phyloP scores from a whole-genome alignment of 2,797 vertebrate genomes.

The Cheirogaleus major region DNA sequence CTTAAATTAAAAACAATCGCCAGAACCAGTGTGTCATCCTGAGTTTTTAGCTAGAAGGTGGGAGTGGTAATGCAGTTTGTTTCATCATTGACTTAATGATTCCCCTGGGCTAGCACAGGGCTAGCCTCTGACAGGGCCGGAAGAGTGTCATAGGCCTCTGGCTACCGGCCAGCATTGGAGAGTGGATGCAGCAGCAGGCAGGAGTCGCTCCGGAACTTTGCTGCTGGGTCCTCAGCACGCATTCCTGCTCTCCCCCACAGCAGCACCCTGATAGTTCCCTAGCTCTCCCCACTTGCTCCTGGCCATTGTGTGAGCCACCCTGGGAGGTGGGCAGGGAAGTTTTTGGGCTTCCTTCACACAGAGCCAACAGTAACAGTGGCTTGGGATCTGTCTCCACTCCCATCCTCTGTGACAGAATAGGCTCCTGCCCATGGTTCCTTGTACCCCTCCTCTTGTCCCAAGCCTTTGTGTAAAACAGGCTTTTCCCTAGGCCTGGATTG shows the following conservation, averaged over 20 bases:
- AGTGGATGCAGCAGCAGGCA: not conserved
- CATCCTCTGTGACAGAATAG: not conserved
- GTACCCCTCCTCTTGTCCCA: not conserved
- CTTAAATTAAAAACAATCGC: conserved; percentile 57
- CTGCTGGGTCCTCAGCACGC: fast-evolving
- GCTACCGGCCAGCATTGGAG: not conserved
- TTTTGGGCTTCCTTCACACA: not conserved
- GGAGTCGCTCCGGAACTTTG: not conserved
- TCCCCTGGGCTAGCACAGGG: not conserved
- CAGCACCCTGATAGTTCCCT: not conserved
- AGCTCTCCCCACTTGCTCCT: not conserved
- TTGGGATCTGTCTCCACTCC: not conserved
- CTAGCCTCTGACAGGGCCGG: not conserved
- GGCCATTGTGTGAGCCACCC: not conserved
- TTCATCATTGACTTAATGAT: not conserved
- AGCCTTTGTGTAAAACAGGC: not conserved
- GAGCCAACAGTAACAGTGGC: not conserved
- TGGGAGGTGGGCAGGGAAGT: not conserved
- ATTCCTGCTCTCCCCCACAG: not conserved
- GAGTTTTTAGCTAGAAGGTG: not conserved
- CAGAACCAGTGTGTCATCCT: not conserved
- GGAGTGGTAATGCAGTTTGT: not conserved
- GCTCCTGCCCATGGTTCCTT: not conserved
- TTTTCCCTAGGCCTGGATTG: not conserved
- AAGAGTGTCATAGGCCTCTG: not conserved